These are phyloP conservation scores for Ametastegia equiseti DNA, from an alignment of 2,888 invertebrate species.

Conservation along the genomic window DNA sequence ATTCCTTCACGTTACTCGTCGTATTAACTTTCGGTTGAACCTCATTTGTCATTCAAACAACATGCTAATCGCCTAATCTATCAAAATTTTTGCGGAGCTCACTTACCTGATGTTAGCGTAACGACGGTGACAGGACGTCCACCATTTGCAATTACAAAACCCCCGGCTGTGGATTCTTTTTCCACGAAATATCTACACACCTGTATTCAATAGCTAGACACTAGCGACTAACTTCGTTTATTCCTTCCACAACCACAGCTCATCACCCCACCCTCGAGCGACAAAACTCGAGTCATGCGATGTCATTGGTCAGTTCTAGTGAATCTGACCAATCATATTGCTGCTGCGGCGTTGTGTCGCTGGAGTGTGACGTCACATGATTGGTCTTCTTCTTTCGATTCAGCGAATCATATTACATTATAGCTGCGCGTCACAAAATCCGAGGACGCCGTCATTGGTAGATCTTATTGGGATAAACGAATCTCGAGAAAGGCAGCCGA, in stretches of 20 bases:
- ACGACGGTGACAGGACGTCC: conserved; percentile 72
- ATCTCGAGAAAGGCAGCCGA: too few relatives aligned
- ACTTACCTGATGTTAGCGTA: conserved; percentile 73
- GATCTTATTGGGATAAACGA: too few relatives aligned
- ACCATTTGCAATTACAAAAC: conserved; percentile 71
- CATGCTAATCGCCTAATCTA: background rate
- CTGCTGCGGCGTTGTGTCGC: too few relatives aligned
- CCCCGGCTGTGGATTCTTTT: background rate
- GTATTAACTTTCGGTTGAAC: background rate
- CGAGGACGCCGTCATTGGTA: too few relatives aligned
- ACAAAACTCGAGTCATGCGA: background rate
- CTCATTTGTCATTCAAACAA: conserved; percentile 47
- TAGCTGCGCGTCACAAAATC: too few relatives aligned
- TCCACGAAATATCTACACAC: conserved; percentile 11
- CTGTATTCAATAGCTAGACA: background rate
- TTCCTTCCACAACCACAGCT: too few relatives aligned
- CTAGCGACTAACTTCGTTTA: conserved; percentile 12
- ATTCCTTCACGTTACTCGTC: background rate
- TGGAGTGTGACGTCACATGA: too few relatives aligned
- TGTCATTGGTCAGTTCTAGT: background rate
- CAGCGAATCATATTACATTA: too few relatives aligned
- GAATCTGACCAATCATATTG: background rate
- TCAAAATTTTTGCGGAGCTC: conserved; percentile 39
- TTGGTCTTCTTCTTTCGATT: too few relatives aligned
- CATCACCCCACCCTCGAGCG: too few relatives aligned